A percentile compares a stretch with the other conserved stretches of the same genome.
These are phyloP conservation scores for Dryas iulia DNA, from an alignment of 1,140 invertebrate genomes.

Conservation along the genomic window DNA sequence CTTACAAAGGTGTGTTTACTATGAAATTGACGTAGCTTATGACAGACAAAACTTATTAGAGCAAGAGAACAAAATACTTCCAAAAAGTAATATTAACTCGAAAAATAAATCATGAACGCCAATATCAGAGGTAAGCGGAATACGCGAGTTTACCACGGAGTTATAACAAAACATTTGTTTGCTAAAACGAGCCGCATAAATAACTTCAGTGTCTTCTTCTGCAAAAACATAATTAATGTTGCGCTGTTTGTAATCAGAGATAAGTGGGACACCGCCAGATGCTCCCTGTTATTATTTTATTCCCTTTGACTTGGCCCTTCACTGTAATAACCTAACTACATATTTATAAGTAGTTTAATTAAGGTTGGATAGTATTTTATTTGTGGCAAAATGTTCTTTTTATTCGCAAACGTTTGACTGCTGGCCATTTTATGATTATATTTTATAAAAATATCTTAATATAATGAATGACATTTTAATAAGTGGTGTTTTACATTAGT, in stretches of 20 bases:
- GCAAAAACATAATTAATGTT: slow-evolving; percentile 14
- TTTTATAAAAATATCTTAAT: no score
- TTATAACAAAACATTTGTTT: slow-evolving; percentile 13
- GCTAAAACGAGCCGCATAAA: background rate
- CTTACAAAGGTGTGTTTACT: no score
- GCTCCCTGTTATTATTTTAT: slow-evolving; percentile 4
- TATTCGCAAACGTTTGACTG: no score
- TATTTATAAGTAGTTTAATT: background rate
- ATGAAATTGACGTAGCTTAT: no score
- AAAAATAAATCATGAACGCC: background rate
- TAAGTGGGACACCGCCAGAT: background rate
- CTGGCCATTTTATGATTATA: no score
- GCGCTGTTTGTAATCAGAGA: slow-evolving; percentile 8
- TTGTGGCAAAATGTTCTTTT: background rate
- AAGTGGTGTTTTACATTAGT: no score
- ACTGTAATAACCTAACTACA: background rate
- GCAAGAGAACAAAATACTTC: no score
- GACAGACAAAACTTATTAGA: no score
- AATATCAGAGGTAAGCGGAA: background rate
- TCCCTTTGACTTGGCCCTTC: background rate
- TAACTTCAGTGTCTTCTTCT: slow-evolving; percentile 6
- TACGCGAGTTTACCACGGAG: background rate
- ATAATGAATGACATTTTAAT: no score
- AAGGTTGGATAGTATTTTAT: background rate
- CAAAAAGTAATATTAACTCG: background rate